These are phyloP conservation scores for Chiloscyllium plagiosum DNA, from an alignment of 2,113 vertebrate species.

Conservation along the genomic window DNA sequence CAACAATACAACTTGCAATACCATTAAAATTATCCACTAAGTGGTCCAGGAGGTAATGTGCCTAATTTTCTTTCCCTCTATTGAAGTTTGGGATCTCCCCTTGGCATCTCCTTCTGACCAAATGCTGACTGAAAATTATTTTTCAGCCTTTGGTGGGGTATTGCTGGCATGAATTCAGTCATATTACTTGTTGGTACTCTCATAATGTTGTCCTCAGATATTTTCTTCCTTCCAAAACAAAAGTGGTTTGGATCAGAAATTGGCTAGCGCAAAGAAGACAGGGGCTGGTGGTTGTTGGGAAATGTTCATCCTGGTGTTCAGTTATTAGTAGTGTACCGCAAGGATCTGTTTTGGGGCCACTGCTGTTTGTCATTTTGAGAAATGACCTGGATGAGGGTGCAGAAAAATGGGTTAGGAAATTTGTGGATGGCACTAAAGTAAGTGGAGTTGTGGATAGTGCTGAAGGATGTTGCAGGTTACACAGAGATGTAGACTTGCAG, in stretches of 20 bases:
- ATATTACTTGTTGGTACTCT: not conserved
- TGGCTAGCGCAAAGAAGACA: too few species aligned
- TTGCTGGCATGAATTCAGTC: not conserved
- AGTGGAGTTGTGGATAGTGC: too few species aligned
- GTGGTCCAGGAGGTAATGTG: not conserved
- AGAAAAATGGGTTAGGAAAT: too few species aligned
- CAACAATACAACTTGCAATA: not conserved
- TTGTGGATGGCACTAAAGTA: too few species aligned
- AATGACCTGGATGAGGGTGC: too few species aligned
- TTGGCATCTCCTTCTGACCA: not conserved
- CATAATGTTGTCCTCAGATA: not conserved
- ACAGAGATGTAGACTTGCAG: too few species aligned
- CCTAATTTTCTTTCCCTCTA: not conserved
- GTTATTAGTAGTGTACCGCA: too few species aligned
- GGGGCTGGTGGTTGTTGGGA: too few species aligned
- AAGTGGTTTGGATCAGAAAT: not conserved
- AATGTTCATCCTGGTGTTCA: too few species aligned
- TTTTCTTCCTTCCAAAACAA: not conserved
- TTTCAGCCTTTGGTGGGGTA: not conserved
- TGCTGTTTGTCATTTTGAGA: too few species aligned
- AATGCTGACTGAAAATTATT: not conserved
- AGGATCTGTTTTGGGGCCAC: too few species aligned
- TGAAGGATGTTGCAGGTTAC: too few species aligned
- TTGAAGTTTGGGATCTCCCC: not conserved
- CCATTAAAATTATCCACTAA: not conserved